Base-by-base conservation (phyloP, 2,113 vertebrate species). In the Pavo muticus region DNA sequence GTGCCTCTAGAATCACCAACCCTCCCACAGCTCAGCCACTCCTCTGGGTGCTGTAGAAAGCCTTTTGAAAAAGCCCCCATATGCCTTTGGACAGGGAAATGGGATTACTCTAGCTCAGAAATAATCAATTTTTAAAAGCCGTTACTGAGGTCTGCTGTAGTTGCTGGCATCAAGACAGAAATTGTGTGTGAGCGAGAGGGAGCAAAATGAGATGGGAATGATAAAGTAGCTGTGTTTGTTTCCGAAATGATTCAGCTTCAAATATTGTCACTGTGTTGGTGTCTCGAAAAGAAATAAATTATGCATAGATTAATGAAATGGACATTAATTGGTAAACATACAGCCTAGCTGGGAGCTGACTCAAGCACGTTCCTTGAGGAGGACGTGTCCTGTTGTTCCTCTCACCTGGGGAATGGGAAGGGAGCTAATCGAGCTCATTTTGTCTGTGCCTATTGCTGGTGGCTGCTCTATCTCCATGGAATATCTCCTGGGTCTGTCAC, bases 291-390 rank as follows among this genome's bases (percentile, higher is more conserved):
- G 84, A 81, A 68, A 68, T 63, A 83, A 96, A 97, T 97, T 96
- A 96, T 96, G 96, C 92, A 69, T 87, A 78, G 91, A 40, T 96
- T 97, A 97, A 97, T 96, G 91, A 97, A 97, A 97, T 63, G 80
- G 70, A 97, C 97, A 93, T 95, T 97, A 97, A 97, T 95, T 96
- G 82, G 97, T 88, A 91, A 91, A 50, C 21, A 57, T 74, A 6
- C 48, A 82, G 44, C 83, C 88, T 87, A 96, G 88, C 91, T 84
- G 89, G 77, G 93, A 95, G 85, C 50, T 2, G 2, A 96, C 94
- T 93, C 89, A 88, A 95, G 54, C 3, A 23, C 69, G 32, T 39
- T 54, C 42, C 87, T 81, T 83, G 83, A 12, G 25, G 61, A 77
- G 24, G 64, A 65, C 1, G 1, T 40, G 69, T 75, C 56, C 84